Percentiles rank a stretch among this genome's conserved stretches.
Conservation (phyloP, 1,140 invertebrate genomes). For the Linepithema humile region DNA sequence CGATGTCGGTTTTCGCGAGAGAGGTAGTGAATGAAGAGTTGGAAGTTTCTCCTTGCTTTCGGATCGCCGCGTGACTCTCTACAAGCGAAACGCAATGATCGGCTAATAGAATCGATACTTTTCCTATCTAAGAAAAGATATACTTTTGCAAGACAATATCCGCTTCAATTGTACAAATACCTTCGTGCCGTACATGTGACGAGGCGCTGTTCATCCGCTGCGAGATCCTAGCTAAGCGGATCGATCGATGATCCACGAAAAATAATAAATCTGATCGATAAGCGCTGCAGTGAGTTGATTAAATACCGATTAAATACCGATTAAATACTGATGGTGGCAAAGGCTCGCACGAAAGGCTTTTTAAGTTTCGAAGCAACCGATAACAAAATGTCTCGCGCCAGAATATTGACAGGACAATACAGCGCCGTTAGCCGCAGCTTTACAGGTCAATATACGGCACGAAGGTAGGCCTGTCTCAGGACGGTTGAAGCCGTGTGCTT, state of each 20-base stretch:
- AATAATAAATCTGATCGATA: background rate
- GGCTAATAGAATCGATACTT: conserved; percentile 8
- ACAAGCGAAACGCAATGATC: background rate
- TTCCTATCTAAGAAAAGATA: conserved; percentile 4
- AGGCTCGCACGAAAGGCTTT: background rate
- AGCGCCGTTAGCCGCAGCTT: conserved; percentile 59
- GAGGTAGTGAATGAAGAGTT: conserved; percentile 54
- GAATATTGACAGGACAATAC: conserved; percentile 39
- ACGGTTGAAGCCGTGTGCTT: conserved; percentile 82
- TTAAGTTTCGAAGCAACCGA: background rate
- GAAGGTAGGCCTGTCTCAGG: conserved; percentile 85
- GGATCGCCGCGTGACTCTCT: background rate
- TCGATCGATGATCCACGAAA: background rate
- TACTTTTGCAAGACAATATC: conserved; percentile 10
- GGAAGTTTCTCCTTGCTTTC: background rate
- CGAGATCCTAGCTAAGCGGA: background rate
- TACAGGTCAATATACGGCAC: conserved; percentile 81
- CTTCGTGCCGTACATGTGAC: conserved; percentile 72
- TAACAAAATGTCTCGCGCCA: background rate
- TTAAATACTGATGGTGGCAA: background rate
- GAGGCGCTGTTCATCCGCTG: conserved; percentile 51
- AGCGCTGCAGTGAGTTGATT: background rate
- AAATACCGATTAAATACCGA: background rate
- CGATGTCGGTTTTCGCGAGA: background rate
- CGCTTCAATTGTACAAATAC: conserved; percentile 54